Base-by-base conservation (phyloP, 30 jellyfish, hydroid and myxozoan genomes). In the Hydra vulgaris region DNA sequence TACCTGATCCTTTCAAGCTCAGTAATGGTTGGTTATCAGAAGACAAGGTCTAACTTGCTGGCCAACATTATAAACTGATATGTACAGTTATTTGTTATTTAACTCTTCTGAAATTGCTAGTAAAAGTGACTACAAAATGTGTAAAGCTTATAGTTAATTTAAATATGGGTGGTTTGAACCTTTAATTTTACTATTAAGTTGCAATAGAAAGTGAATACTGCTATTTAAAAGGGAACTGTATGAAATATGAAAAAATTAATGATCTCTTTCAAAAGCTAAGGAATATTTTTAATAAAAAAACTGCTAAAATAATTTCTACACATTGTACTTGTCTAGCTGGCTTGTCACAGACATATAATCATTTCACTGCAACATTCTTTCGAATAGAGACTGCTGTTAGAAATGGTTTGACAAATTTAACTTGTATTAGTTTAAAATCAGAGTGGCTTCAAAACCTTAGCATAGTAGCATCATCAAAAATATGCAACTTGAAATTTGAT, bases 251-350 rank as follows among this genome's bases (percentile, higher is more conserved):
- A n/a, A n/a, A n/a, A n/a, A 70, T 79, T 61, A 21, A 70, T 18
- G 84, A 73, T 85, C 82, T 79, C 1, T 84, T 75, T 7, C 92
- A 78, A 67, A 79, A 70, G 25, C 23, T 85, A 17, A 77, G 89
- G 89, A 7, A 77, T 7, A 18, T 78, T 66, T 1, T 83, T 54
- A 17, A 1, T 15, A 81, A 84, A 78, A 23, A 25, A 18, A 22
- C 81, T 21, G 95, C 85, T n/a, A 53, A 53, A 25, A 56, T 85
- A 1, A 15, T 56, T 23, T 17, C 75, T 23, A 26, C 85, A 0
- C 94, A 82, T 82, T 87, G 95, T 82, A 54, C 89, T 0, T 87
- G 89, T 69, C 61, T 87, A 87, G 95, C 83, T 20, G 95, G 95
- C 0, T 70, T 86, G 88, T 17, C 53, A 17, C 86, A 80, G 54